Evolutionary conservation across 2,888 invertebrate genomes (phyloP).

Genomic region (Ornithoptera alexandrae): DNA sequence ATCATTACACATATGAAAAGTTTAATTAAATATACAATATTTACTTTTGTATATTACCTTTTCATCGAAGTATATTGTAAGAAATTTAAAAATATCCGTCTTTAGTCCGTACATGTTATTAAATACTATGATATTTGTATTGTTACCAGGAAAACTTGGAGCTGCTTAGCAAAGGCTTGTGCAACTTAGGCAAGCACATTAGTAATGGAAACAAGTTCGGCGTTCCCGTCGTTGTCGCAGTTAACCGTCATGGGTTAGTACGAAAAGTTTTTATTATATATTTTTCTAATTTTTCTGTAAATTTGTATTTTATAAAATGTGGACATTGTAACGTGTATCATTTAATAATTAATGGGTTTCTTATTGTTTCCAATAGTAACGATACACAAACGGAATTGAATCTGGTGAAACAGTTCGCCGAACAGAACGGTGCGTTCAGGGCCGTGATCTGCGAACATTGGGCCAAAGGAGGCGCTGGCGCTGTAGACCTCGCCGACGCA

Average conservation of each 20-base stretch:
- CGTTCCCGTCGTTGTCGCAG: slow-evolving; percentile 95
- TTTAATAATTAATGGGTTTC: background rate
- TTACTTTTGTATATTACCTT: too few species aligned
- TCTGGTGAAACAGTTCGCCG: slow-evolving; percentile 85
- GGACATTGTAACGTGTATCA: too few species aligned
- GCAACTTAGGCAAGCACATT: slow-evolving; percentile 96
- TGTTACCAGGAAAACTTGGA: slow-evolving; percentile 88
- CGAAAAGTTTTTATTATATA: background rate
- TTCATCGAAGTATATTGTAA: too few species aligned
- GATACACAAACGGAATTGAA: slow-evolving; percentile 92
- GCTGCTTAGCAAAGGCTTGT: slow-evolving; percentile 90
- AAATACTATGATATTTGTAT: background rate
- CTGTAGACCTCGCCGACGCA: slow-evolving; percentile 90
- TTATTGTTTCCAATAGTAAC: slow-evolving; percentile 77
- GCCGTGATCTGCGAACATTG: slow-evolving; percentile 95
- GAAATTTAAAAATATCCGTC: too few species aligned
- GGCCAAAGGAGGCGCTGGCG: slow-evolving; percentile 94
- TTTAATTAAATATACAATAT: too few species aligned
- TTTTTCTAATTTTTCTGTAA: background rate
- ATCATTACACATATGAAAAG: too few species aligned
- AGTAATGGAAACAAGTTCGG: slow-evolving; percentile 93
- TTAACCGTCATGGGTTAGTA: slow-evolving; percentile 89
- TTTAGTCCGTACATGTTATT: background rate
- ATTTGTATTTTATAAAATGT: too few species aligned
- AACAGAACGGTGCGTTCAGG: slow-evolving; percentile 90